Percentiles rank a stretch among this genome's conserved stretches.
Conservation (phyloP, 2,113 vertebrate species). For the Eonycteris spelaea region DNA sequence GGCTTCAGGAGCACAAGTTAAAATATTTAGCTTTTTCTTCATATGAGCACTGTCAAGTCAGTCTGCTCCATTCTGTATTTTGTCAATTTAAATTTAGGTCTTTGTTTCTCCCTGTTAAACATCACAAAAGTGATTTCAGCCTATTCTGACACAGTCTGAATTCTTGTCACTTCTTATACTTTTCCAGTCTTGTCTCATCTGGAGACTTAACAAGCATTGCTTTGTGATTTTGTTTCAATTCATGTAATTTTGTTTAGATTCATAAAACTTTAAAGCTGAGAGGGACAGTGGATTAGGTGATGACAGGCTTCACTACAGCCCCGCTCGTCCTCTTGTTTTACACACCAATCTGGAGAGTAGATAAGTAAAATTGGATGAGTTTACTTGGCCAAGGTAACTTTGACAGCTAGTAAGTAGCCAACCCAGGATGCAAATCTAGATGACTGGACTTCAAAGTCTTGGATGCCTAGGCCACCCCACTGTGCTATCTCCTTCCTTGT, state of each 20-base stretch:
- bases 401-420: background rate
- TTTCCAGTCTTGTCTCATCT: slow-evolving; percentile 16
- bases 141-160: background rate
- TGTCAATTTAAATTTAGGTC: background rate
- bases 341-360: background rate
- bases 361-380: background rate
- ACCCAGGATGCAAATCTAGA: background rate
- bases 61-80: background rate
- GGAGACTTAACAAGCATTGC: background rate
- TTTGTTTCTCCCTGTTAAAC: slow-evolving; percentile 37
- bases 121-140: background rate
- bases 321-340: background rate
- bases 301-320: background rate
- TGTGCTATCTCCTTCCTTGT: background rate
- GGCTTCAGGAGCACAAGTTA: background rate
- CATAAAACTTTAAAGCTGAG: background rate
- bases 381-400: background rate
- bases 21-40: background rate
- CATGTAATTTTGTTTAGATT: background rate
- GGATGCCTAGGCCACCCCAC: background rate
- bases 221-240: slow-evolving; percentile 14
- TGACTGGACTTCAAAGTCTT: background rate
- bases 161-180: slow-evolving; percentile 1
- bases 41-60: background rate
- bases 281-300: background rate